These are phyloP conservation scores for Varanus komodoensis DNA, from an alignment of 2,113 vertebrate species.

Conservation along the genomic window DNA sequence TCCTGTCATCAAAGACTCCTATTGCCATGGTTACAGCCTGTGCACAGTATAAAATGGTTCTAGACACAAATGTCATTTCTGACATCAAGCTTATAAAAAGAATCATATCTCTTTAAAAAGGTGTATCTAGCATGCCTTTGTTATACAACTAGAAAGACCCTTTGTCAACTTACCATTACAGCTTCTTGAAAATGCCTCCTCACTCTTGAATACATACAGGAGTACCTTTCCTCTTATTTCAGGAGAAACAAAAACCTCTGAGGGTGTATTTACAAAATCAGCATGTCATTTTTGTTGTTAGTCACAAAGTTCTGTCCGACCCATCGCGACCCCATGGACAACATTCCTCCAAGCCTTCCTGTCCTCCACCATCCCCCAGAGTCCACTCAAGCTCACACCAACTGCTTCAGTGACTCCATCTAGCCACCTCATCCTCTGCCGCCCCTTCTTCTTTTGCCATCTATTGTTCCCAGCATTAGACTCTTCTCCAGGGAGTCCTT, in stretches of 20 bases:
- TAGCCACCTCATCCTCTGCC: too few species aligned
- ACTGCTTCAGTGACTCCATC: too few species aligned
- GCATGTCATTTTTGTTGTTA: background rate
- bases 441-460: too few species aligned
- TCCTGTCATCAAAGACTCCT: slow-evolving; percentile 55
- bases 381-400: too few species aligned
- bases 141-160: background rate
- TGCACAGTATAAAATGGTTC: slow-evolving; percentile 38
- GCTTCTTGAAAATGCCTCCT: background rate
- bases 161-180: background rate
- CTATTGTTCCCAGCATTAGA: too few species aligned
- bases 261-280: background rate
- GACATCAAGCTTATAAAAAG: slow-evolving; percentile 38
- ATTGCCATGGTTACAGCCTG: slow-evolving; percentile 64
- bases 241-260: too few species aligned
- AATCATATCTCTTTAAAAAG: slow-evolving; percentile 45
- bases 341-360: too few species aligned
- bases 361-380: too few species aligned
- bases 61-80: slow-evolving; percentile 23
- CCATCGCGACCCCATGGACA: too few species aligned
- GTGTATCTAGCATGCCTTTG: background rate
- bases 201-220: too few species aligned
- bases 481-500: too few species aligned
- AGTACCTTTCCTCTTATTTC: background rate
- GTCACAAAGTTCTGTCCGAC: too few species aligned